A percentile compares a stretch with the other conserved stretches of the same genome.
Evolutionary conservation across 2,888 invertebrate species (phyloP).

Genomic region (Nomada lathburiana): DNA sequence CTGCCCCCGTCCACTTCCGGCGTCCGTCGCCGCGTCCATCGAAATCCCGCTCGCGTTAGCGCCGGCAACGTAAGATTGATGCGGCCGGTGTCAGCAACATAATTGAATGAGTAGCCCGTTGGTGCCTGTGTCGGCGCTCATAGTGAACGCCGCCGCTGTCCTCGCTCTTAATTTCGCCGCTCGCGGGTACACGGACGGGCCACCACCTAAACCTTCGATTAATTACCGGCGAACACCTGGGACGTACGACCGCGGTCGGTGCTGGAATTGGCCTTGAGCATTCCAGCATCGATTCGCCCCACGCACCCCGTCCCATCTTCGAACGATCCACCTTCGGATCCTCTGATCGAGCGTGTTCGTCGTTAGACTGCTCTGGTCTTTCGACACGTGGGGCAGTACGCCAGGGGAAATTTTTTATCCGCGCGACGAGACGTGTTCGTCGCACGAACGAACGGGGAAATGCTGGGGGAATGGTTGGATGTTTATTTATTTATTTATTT

Average conservation of each 20-base stretch:
- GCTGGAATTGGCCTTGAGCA: slow-evolving; percentile 67
- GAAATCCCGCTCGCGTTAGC: slow-evolving; percentile 70
- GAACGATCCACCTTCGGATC: not conserved
- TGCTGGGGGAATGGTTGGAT: too few relatives aligned
- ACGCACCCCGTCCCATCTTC: slow-evolving; percentile 22
- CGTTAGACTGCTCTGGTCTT: not conserved
- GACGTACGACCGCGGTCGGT: slow-evolving; percentile 56
- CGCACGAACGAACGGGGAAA: not conserved
- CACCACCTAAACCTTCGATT: slow-evolving; percentile 77
- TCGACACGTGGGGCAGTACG: not conserved
- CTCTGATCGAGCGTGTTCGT: slow-evolving; percentile 6
- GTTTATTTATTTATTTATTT: too few relatives aligned
- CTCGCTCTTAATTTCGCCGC: slow-evolving; percentile 77
- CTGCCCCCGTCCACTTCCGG: slow-evolving; percentile 55
- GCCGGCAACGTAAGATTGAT: slow-evolving; percentile 79
- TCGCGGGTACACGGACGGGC: slow-evolving; percentile 65
- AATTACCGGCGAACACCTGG: slow-evolving; percentile 79
- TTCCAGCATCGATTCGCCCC: slow-evolving; percentile 62
- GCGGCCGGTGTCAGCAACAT: slow-evolving; percentile 81
- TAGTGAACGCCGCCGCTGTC: slow-evolving; percentile 69
- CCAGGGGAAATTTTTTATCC: not conserved
- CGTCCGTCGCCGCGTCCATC: slow-evolving; percentile 52
- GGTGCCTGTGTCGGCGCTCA: slow-evolving; percentile 71
- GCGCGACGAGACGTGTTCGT: slow-evolving; percentile 1
- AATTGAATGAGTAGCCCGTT: slow-evolving; percentile 82